A percentile compares a stretch with the other conserved stretches of the same genome.
These are phyloP conservation scores for Aphelenchoides bicaudatus DNA, from an alignment of 2,888 invertebrate species.

Conservation along the genomic window DNA sequence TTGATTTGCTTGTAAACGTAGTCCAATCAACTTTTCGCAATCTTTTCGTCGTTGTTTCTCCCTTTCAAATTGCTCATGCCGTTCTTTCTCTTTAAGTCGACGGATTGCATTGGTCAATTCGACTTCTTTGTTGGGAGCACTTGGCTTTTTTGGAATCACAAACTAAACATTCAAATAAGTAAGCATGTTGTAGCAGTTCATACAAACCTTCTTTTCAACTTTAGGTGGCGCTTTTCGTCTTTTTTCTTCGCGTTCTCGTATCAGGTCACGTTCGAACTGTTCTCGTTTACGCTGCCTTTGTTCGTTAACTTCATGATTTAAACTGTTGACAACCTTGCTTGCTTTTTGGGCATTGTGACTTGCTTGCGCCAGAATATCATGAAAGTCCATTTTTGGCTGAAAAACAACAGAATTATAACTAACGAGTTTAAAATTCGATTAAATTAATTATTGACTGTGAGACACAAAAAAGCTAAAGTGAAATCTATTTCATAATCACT, in stretches of 20 bases:
- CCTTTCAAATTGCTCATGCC: constrained; percentile 27
- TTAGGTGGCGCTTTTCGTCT: constrained; percentile 28
- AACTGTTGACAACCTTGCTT: constrained; percentile 25
- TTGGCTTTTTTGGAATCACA: constrained; percentile 40
- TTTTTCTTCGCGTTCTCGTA: constrained; percentile 20
- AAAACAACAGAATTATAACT: no score
- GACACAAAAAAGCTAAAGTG: no score
- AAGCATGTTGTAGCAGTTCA: neutral
- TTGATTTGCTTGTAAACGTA: constrained; percentile 45
- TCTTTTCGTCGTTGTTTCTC: constrained; percentile 36
- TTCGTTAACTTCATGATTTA: constrained; percentile 20
- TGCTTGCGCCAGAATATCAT: constrained; percentile 31
- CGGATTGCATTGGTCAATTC: constrained; percentile 31
- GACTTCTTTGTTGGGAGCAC: constrained; percentile 23
- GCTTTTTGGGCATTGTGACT: constrained; percentile 24
- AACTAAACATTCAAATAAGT: constrained; percentile 33
- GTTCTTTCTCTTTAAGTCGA: constrained; percentile 36
- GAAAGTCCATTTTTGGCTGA: constrained; percentile 36
- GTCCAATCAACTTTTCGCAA: constrained; percentile 40
- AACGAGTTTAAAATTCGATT: no score
- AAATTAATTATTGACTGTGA: no score
- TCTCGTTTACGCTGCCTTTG: constrained; percentile 21
- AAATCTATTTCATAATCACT: no score
- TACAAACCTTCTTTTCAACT: constrained; percentile 1
- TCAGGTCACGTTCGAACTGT: constrained; percentile 20